Base-by-base conservation (phyloP, 2,797 vertebrate species). In the Centropyge bicolor region DNA sequence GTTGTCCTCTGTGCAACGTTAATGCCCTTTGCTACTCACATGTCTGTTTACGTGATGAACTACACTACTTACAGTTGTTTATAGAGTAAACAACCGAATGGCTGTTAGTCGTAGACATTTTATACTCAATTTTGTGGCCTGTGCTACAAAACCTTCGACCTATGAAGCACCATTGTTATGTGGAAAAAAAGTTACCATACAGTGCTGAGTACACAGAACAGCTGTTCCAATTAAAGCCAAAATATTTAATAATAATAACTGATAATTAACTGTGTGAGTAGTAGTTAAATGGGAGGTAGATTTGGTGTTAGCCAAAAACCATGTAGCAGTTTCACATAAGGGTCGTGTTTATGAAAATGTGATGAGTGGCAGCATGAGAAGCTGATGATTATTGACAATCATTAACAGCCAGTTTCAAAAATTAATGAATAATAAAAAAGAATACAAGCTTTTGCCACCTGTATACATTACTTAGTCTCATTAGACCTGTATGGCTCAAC, bases 191-290 rank as follows among this genome's bases (percentile, higher is more conserved):
- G 27, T 31, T 31, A 31, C 27, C 27, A 31, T 31, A 31, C 27
- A 31, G 27, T 31, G 2, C 27, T 31, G 27, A 31, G 4, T 31
- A 31, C 56, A 87, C 80, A 56, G 80, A 76, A 66, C 73, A 46
- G 45, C 67, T 59, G 85, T 70, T 66, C 5, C 62, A 87, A 81
- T 83, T 83, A 85, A 62, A 70, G 59, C 73, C 65, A 46, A 67
- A 84, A 74, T 43, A 60, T 69, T 72, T 82, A n/a, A n/a, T n/a
- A n/a, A n/a, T n/a, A n/a, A n/a, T n/a, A n/a, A n/a, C n/a, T 43
- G 49, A 57, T 74, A 40, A 49, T 82, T 68, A 76, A 76, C 76
- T 56, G 17, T 67, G 54, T 57, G 38, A 55, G 24, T 60, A 61
- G 55, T 67, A 71, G 89, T 81, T 78, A 82, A 69, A 76, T 55